phyloP scores from a whole-genome alignment of 2,113 vertebrate genomes.

The Prunella himalayana region DNA sequence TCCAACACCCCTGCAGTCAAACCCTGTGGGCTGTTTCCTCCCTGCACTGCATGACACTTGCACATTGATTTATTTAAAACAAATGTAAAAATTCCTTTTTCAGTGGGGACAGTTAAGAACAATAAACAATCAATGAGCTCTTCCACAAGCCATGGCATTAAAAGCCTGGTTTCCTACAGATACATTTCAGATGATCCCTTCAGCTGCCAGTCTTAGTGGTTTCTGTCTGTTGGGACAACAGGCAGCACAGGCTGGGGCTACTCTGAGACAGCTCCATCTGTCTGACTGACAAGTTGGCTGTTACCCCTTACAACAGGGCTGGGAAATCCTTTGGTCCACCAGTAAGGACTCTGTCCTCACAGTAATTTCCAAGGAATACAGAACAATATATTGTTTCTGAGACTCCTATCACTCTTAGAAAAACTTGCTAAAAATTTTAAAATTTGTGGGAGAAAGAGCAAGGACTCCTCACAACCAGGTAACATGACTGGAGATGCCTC shows the following conservation, averaged over 20 bases:
- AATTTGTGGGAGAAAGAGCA: not conserved
- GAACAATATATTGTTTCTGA: not conserved
- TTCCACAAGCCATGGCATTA: not conserved
- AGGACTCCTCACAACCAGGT: not conserved
- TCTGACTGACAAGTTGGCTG: not conserved
- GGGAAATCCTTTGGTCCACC: not conserved
- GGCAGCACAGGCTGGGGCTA: not conserved
- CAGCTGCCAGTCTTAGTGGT: not conserved
- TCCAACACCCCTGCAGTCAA: not conserved
- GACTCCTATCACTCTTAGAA: not conserved
- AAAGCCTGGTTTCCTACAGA: not conserved
- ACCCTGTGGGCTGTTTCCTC: not conserved
- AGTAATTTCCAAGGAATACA: not conserved
- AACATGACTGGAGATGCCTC: not conserved
- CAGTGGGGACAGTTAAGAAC: conserved; percentile 16
- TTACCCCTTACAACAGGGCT: not conserved
- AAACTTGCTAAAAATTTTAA: not conserved
- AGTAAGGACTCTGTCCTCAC: not conserved
- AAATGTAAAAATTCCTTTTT: conserved; percentile 43
- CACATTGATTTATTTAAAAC: conserved; percentile 54
- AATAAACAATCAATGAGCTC: conserved; percentile 25
- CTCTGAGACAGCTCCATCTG: not conserved
- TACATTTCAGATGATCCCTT: not conserved
- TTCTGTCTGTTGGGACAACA: not conserved
- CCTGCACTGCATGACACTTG: not conserved